These are phyloP conservation scores for Drosophila affinis DNA, from an alignment of 2,888 invertebrate genomes.

Conservation along the genomic window DNA sequence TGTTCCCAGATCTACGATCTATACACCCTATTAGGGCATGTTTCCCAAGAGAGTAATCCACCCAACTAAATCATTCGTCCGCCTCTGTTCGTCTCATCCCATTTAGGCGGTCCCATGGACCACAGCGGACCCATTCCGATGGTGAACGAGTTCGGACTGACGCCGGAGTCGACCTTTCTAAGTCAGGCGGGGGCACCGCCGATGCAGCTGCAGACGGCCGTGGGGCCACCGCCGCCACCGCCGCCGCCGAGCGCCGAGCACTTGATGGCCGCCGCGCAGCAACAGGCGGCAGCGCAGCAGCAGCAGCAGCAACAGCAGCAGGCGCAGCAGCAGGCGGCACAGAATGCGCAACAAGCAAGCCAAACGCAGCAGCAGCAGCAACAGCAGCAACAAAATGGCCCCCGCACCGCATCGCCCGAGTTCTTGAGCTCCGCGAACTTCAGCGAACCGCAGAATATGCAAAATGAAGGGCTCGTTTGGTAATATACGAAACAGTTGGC, in stretches of 20 bases:
- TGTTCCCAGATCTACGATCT: neutral
- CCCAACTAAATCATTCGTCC: constrained; percentile 8
- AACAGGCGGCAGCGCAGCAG: constrained; percentile 75
- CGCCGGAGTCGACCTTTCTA: constrained; percentile 86
- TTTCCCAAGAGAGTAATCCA: neutral
- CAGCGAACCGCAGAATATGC: constrained; percentile 88
- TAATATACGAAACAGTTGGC: constrained; percentile 85
- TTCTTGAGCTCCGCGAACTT: constrained; percentile 87
- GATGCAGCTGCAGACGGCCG: constrained; percentile 83
- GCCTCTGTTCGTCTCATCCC: constrained; percentile 11
- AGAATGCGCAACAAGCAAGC: constrained; percentile 81
- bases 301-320: constrained; percentile 58
- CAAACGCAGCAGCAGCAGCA: constrained; percentile 66
- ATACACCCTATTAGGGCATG: too few species aligned
- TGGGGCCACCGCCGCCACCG: constrained; percentile 85
- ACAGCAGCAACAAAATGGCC: constrained; percentile 84
- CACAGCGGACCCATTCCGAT: constrained; percentile 88
- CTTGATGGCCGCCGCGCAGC: constrained; percentile 68
- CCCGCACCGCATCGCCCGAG: constrained; percentile 90
- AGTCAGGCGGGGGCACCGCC: constrained; percentile 84
- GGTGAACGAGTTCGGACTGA: constrained; percentile 91
- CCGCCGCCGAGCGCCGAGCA: constrained; percentile 84
- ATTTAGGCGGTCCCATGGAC: constrained; percentile 89
- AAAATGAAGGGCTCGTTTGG: constrained; percentile 91
- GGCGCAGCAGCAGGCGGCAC: constrained; percentile 65